Evolutionary conservation across 2,888 invertebrate genomes (phyloP).

Genomic region (Pristionchus arcanus): DNA sequence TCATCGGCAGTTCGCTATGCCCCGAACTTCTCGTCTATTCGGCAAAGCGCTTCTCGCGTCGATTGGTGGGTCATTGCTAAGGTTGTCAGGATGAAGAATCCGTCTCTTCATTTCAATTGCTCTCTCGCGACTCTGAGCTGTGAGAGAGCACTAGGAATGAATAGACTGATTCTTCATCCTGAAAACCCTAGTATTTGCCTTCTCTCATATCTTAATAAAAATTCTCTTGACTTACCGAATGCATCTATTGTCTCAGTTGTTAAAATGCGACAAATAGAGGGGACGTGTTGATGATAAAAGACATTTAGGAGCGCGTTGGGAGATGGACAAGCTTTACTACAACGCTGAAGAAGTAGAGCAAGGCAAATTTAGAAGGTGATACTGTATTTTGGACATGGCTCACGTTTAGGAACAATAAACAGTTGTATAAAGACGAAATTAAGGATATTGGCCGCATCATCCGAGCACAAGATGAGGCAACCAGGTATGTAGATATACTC

Average conservation of each 20-base stretch:
- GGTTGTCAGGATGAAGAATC: too few species aligned
- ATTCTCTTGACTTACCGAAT: too few species aligned
- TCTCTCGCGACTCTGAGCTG: too few species aligned
- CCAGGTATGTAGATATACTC: background rate
- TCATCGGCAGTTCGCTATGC: background rate
- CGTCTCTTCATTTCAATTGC: too few species aligned
- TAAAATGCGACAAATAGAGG: too few species aligned
- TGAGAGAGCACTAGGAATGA: too few species aligned
- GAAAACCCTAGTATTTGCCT: too few species aligned
- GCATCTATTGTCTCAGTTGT: too few species aligned
- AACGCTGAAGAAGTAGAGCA: background rate
- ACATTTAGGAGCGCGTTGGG: background rate
- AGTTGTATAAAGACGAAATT: background rate
- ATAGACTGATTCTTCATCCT: too few species aligned
- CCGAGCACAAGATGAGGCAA: background rate
- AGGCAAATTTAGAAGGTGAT: background rate
- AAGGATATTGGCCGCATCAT: background rate
- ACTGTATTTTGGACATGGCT: background rate
- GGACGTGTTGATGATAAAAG: too few species aligned
- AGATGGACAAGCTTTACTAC: background rate
- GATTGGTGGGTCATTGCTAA: background rate
- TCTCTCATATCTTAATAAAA: too few species aligned
- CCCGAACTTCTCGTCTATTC: background rate
- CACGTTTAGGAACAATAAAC: too few species aligned
- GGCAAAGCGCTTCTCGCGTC: background rate